Percentiles rank a stretch among this genome's conserved stretches.
phyloP scores from a whole-genome alignment of 2,797 vertebrate genomes.

The Esox masquinongy region DNA sequence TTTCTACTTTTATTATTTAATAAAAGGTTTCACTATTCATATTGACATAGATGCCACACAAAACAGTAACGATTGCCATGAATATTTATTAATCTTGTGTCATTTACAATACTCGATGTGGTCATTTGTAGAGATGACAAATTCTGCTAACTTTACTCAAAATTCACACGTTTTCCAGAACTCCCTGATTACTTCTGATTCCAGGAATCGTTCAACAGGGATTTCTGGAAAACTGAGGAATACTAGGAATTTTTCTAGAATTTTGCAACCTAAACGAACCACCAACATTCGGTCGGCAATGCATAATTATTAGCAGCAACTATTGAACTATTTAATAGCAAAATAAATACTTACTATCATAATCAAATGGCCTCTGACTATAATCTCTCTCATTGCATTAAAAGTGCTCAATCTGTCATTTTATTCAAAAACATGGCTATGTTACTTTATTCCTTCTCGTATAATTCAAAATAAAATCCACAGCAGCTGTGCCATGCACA shows the following conservation, averaged over 20 bases:
- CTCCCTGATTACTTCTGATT: too few species aligned
- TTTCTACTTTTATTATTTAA: neutral
- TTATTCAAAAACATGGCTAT: conserved; percentile 62
- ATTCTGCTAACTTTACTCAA: too few species aligned
- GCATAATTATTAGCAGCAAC: conserved; percentile 56
- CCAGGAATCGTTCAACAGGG: too few species aligned
- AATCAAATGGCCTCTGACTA: conserved; percentile 14
- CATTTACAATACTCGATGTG: conserved; percentile 44
- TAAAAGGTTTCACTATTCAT: conserved; percentile 25
- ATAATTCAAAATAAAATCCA: conserved; percentile 49
- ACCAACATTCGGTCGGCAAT: conserved; percentile 49
- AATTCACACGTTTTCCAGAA: too few species aligned
- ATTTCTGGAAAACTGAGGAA: too few species aligned
- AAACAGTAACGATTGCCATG: conserved; percentile 63
- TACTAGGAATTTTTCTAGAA: too few species aligned
- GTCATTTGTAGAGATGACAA: conserved; percentile 23
- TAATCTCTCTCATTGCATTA: conserved; percentile 40
- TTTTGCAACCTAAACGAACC: neutral
- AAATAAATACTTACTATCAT: conserved; percentile 9
- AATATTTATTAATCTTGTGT: conserved; percentile 44
- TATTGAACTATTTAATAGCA: conserved; percentile 56
- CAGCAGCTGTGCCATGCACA: conserved; percentile 60
- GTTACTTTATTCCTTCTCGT: conserved; percentile 61
- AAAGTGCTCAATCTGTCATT: conserved; percentile 40
- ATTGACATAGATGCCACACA: conserved; percentile 63